Base-by-base conservation (phyloP, 2,797 vertebrate species). In the Betta splendens region DNA sequence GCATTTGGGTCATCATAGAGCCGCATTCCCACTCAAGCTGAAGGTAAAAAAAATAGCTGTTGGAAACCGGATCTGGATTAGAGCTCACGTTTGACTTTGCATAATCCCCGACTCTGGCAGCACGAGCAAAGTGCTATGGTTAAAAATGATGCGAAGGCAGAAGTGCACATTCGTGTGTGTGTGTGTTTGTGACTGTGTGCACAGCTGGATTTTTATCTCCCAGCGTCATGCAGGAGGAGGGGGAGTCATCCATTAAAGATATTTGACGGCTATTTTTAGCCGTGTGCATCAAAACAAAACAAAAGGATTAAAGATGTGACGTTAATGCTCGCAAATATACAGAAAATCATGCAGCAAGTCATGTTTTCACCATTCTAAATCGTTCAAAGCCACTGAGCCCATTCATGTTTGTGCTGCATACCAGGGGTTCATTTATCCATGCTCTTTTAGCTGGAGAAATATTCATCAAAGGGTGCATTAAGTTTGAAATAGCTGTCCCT, bases 181-280 rank as follows among this genome's bases (percentile, higher is more conserved):
- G 36, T 60, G 66, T 11, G 28, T 64, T 28, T 54, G 28, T 23
- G 36, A 18, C 10, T 35, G 35, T 62, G 40, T 21, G 38, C 40
- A 53, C 39, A 50, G 33, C 56, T 74, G 71, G 66, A 69, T 79
- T 73, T 48, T 36, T 45, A 33, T 33, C 61, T 56, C 3, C 33
- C 16, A 2, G 44, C 55, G 36, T 74, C 71, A 78, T 33, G 31
- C 5, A 2, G 13, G 31, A 39, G 28, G 31, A 51, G 48, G 36
- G 69, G 17, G 58, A 55, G 25, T 53, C 20, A 31, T 71, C 69
- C 83, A 87, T 89, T 81, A 85, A 45, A 33, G 59, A 79, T 79
- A 88, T 89, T 87, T 81, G 64, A 73, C 67, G 55, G 57, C 55
- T 87, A 86, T 84, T 87, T 87, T 77, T 85, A 84, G 55, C 55